phyloP scores from a whole-genome alignment of 2,797 vertebrate genomes.

The Sparidentex hasta region DNA sequence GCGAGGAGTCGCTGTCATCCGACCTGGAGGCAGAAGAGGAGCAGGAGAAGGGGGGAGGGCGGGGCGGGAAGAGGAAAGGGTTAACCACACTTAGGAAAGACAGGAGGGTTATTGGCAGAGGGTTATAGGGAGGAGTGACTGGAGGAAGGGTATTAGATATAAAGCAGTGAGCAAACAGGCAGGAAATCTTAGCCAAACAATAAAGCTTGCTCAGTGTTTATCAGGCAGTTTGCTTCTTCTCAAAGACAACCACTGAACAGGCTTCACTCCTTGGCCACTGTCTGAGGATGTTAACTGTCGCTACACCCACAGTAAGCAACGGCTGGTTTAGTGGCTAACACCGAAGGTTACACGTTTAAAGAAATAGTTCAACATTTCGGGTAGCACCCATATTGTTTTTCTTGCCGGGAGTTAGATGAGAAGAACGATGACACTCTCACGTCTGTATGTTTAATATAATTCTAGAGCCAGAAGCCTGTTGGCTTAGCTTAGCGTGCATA shows the following conservation, averaged over 20 bases:
- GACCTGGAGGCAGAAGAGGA: slow-evolving; percentile 99
- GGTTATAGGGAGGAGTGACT: slow-evolving; percentile 68
- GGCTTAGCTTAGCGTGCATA: slow-evolving; percentile 7
- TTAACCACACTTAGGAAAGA: slow-evolving; percentile 81
- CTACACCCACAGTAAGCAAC: slow-evolving; percentile 29
- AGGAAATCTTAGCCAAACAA: slow-evolving; percentile 61
- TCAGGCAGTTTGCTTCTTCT: not conserved
- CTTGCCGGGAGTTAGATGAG: not conserved
- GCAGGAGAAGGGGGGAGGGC: slow-evolving; percentile 82
- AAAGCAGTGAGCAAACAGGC: slow-evolving; percentile 62
- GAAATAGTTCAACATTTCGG: slow-evolving; percentile 24
- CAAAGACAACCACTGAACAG: slow-evolving; percentile 48
- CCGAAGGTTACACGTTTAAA: slow-evolving; percentile 26
- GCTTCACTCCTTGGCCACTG: slow-evolving; percentile 45
- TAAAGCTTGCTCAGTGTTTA: slow-evolving; percentile 49
- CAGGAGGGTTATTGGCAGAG: slow-evolving; percentile 78
- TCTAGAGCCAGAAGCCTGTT: not conserved
- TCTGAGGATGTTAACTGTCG: slow-evolving; percentile 45
- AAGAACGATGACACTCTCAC: not conserved
- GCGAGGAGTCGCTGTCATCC: slow-evolving; percentile 99
- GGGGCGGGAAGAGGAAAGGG: slow-evolving; percentile 77
- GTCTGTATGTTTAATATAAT: not conserved
- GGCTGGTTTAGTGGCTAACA: slow-evolving; percentile 27
- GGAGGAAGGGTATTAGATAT: slow-evolving; percentile 54
- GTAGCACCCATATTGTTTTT: slow-evolving; percentile 11